Percentiles rank a stretch among this genome's conserved stretches.
Evolutionary conservation across 2,797 vertebrate genomes (phyloP).

Genomic region (Pantherophis alleghaniensis): DNA sequence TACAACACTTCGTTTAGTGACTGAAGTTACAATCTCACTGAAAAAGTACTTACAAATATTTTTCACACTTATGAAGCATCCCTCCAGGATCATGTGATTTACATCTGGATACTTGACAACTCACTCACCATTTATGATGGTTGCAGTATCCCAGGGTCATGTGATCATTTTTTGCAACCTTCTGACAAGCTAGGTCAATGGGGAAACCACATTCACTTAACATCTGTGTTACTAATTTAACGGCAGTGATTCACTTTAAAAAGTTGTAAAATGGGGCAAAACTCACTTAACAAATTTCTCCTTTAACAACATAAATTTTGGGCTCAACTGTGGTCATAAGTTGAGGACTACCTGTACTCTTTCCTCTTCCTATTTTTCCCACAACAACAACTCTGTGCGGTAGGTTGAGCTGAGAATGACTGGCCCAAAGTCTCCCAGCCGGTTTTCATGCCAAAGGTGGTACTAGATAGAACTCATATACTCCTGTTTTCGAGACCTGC

Average conservation of each 20-base stretch:
- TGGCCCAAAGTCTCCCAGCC: not conserved
- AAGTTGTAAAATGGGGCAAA: not conserved
- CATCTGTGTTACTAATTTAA: no score
- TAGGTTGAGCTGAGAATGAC: no score
- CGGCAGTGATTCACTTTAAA: no score
- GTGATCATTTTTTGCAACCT: not conserved
- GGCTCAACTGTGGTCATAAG: not conserved
- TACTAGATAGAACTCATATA: no score
- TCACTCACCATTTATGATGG: not conserved
- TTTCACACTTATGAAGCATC: not conserved
- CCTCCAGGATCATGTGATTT: not conserved
- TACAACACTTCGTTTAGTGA: not conserved
- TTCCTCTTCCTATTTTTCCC: not conserved
- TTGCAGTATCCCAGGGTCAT: no score
- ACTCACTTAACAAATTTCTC: not conserved
- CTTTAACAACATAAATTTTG: not conserved
- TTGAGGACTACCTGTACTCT: not conserved
- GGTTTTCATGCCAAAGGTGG: not conserved
- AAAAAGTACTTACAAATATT: not conserved
- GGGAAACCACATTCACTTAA: no score
- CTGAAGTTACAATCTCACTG: not conserved
- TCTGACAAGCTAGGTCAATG: no score
- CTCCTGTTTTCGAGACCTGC: no score
- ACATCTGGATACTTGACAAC: not conserved
- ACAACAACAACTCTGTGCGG: no score